Evolutionary conservation across 2,797 vertebrate species (phyloP), one percentile per base, ranked within the genome.

Genomic region (Sebastolobus alascanus): DNA sequence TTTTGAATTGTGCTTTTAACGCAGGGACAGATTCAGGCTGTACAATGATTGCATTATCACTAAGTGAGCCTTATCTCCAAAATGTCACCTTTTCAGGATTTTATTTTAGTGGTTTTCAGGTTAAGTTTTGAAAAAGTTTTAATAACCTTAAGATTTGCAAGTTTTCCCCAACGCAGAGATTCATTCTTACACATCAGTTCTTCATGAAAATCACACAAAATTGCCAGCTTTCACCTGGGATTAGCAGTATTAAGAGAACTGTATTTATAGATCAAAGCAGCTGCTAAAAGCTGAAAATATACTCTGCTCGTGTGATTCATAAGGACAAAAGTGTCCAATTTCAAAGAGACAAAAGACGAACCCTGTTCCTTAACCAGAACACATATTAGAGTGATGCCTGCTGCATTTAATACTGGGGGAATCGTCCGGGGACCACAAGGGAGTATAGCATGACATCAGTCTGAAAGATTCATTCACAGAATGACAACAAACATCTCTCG

Each of bases 401-500:
- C 69, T 84, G 79, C 65, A 40, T 90, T 90, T 89, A 89, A 92
- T 91, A 93, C 84, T 80, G 80, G 72, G 16, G 16, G 31, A 79
- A 77, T 79, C 38, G 10, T 83, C 50, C 65, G 64, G 61, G 43
- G 73, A 78, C 54, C 73, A 88, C 82, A 64, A 77, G 54, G 16
- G 38, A 82, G 46, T 38, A 43, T 43, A 85, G 56, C 65, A 75
- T 37, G 59, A 78, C 80, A 84, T 83, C 70, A 11, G 68, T 68
- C 66, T 73, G 67, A 76, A 80, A 75, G 43, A 82, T 83, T 81
- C 73, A 84, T 84, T 89, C 81, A 83, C 72, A 77, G 69, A 86
- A 82, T 72, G 82, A 90, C 83, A 86, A 76, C 70, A 75, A 87
- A 90, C 77, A 84, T 85, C 79, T 50, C 69, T 84, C 63, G 5